Base-by-base conservation (phyloP, 2,888 invertebrate genomes). In the Erebia palarica region DNA sequence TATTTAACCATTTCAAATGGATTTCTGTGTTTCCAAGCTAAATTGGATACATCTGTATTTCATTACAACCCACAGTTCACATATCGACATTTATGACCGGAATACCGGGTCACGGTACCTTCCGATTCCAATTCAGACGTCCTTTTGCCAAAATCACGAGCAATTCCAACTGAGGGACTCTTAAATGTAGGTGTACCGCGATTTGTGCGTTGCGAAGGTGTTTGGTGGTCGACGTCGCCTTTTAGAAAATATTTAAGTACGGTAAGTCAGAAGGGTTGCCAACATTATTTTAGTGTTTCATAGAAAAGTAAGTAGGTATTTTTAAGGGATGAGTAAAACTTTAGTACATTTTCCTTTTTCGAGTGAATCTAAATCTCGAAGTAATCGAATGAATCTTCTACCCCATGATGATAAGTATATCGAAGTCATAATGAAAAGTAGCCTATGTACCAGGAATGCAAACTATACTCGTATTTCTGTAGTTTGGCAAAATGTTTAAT, bases 141-240 rank as follows among this genome's bases (percentile, higher is more conserved):
- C 84, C 93, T 86, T 88, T 93, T 93, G 78, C 92, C 92, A 71
- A 89, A 92, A 86, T 90, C 92, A 79, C 92, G 85, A 69, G 90
- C 93, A 72, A 90, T 84, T 75, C 86, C 90, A 76, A 91, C 84
- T 36, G 87, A 85, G 51, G 91, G 85, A 77, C 88, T 91, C 82
- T 90, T 92, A 88, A 92, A 93, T 10, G 86, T 89, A 27, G 92
- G 91, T 5, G 86, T 86, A 66, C 88, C 87, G 63, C 92, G 88
- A 70, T 82, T 84, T 13, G 84, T 76, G 21, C 90, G 86, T 57
- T 86, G 86, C 61, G 87, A 80, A 14, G 84, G 75, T 18, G 86
- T 75, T 77, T 88, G 87, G 14, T 84, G 83, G 27, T 83, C 82
- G 81, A 91, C 86, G 76, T 91, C 91, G 78, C 92, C 92, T 92